Evolutionary conservation across 2,888 invertebrate species (phyloP).

Genomic region (Eucera pruinosa): DNA sequence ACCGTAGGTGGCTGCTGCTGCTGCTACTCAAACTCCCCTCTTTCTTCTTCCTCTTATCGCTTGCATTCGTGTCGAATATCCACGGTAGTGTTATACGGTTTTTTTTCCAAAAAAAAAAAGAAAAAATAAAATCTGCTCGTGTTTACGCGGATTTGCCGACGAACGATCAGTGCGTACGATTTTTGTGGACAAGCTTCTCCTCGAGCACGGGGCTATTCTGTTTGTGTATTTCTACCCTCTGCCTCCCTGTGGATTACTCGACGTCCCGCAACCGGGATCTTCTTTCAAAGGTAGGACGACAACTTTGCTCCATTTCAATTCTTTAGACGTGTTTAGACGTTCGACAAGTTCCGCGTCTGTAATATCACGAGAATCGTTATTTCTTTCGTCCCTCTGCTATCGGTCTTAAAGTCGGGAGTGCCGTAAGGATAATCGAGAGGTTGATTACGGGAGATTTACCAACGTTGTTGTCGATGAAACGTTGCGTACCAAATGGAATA

Average conservation of each 20-base stretch:
- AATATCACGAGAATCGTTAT: too few relatives aligned
- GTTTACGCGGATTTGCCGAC: constrained; percentile 21
- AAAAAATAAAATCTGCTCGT: background rate
- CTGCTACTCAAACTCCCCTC: constrained; percentile 21
- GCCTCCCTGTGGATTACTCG: constrained; percentile 66
- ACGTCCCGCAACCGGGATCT: constrained; percentile 53
- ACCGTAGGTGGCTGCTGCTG: constrained; percentile 44
- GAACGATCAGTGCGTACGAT: constrained; percentile 64
- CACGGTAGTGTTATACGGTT: constrained; percentile 13
- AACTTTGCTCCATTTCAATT: background rate
- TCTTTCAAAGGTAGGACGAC: constrained; percentile 57
- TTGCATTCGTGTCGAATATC: constrained; percentile 26
- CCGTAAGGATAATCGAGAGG: background rate
- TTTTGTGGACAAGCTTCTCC: constrained; percentile 48
- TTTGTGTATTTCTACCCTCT: constrained; percentile 62
- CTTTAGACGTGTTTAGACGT: too few relatives aligned
- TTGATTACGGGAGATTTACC: background rate
- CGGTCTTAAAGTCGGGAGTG: too few relatives aligned
- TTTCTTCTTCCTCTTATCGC: constrained; percentile 13
- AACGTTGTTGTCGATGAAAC: constrained; percentile 6
- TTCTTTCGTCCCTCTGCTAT: too few relatives aligned
- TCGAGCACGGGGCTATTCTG: constrained; percentile 26
- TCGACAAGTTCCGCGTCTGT: too few relatives aligned
- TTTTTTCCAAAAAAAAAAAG: too few relatives aligned
- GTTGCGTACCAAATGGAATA: background rate